Evolutionary conservation across 2,888 invertebrate genomes (phyloP).

Genomic region (Tipula helvola): DNA sequence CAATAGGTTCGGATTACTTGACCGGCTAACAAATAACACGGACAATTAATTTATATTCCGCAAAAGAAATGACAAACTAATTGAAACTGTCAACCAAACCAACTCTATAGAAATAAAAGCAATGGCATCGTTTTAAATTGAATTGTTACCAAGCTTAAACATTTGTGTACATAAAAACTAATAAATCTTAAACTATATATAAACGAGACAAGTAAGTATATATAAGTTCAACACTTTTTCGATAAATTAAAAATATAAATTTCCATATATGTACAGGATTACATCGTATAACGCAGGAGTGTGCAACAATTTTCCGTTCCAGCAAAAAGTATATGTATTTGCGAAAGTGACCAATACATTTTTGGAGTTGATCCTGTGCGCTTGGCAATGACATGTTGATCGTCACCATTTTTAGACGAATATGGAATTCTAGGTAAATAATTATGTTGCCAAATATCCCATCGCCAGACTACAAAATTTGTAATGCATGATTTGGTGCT

Average conservation of each 20-base stretch:
- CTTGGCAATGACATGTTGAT: too few relatives aligned
- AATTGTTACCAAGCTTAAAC: neutral
- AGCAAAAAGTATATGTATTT: too few relatives aligned
- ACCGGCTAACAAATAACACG: neutral
- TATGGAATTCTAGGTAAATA: too few relatives aligned
- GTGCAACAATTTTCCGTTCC: too few relatives aligned
- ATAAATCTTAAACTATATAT: neutral
- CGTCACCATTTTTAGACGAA: too few relatives aligned
- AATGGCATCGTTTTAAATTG: neutral
- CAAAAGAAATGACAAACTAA: neutral
- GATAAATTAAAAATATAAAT: neutral
- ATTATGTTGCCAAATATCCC: too few relatives aligned
- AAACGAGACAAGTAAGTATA: neutral
- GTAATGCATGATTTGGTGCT: too few relatives aligned
- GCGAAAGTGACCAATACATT: too few relatives aligned
- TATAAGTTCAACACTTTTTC: neutral
- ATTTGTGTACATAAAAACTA: neutral
- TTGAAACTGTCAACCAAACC: neutral
- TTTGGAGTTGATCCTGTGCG: too few relatives aligned
- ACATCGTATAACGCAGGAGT: neutral
- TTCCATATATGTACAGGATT: neutral
- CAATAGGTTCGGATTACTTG: neutral
- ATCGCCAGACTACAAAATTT: too few relatives aligned
- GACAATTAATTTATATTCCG: neutral
- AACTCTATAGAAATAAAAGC: neutral